phyloP scores from a whole-genome alignment of 2,888 invertebrate species.

The Monochamus alternatus region DNA sequence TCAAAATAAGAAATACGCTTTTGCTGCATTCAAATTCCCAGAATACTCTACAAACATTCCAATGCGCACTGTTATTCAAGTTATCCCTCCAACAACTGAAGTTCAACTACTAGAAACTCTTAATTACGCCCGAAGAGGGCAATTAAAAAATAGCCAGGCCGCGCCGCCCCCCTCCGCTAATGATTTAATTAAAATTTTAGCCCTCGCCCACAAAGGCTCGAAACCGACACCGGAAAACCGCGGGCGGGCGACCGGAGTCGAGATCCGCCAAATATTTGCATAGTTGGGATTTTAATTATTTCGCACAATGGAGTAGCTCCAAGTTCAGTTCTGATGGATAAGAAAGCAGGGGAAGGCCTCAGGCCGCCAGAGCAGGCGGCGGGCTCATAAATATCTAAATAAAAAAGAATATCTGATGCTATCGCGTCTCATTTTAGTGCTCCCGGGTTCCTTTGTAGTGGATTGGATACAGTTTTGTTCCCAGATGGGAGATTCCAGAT shows the following conservation, averaged over 20 bases:
- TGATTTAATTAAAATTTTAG: conserved; percentile 35
- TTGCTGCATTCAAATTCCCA: no score
- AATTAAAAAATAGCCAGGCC: conserved; percentile 13
- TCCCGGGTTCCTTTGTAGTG: conserved; percentile 3
- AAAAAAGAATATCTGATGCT: conserved; percentile 24
- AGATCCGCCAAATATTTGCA: conserved; percentile 33
- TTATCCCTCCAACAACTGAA: background rate
- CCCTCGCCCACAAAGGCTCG: conserved; percentile 18
- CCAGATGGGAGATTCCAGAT: background rate
- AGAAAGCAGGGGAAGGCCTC: conserved; percentile 23
- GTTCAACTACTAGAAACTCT: background rate
- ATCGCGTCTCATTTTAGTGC: conserved; percentile 23
- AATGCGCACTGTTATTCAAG: no score
- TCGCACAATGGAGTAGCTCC: conserved; percentile 25
- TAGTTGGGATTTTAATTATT: conserved; percentile 40
- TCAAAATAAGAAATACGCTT: no score
- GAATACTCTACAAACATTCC: no score
- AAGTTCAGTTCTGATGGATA: conserved; percentile 27
- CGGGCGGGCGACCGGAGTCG: conserved; percentile 16
- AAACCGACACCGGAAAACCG: conserved; percentile 10
- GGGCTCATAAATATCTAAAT: conserved; percentile 22
- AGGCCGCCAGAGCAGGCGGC: conserved; percentile 11
- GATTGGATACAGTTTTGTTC: background rate
- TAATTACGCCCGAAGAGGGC: background rate
- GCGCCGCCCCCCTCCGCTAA: conserved; percentile 10